Percentiles rank a stretch among this genome's conserved stretches.
These are phyloP conservation scores for Pachyramphus minor DNA, from an alignment of 2,113 vertebrate genomes.

Conservation along the genomic window DNA sequence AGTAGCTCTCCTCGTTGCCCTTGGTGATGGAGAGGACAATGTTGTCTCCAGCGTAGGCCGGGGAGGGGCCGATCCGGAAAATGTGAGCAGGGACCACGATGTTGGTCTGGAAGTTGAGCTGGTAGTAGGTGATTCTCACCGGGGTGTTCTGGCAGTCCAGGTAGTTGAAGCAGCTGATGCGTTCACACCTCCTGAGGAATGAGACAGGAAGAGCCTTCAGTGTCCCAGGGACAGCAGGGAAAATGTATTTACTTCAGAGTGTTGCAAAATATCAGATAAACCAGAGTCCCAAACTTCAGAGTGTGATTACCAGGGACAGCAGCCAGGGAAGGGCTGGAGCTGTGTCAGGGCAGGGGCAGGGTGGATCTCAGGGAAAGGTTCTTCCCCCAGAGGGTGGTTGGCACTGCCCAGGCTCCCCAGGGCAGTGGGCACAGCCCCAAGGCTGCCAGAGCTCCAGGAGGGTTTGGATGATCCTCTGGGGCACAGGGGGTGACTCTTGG, in stretches of 20 bases:
- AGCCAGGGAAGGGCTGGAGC: background rate
- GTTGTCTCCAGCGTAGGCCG: constrained; percentile 85
- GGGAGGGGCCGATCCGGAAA: constrained; percentile 90
- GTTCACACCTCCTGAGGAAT: constrained; percentile 84
- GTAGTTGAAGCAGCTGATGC: constrained; percentile 80
- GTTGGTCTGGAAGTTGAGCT: constrained; percentile 89
- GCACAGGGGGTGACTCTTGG: background rate
- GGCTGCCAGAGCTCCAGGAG: background rate
- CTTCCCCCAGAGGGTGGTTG: background rate
- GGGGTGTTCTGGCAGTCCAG: constrained; percentile 85
- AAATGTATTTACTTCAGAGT: background rate
- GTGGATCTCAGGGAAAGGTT: background rate
- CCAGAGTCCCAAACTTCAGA: background rate
- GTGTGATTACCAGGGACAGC: background rate
- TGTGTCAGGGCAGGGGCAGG: background rate
- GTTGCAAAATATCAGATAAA: background rate
- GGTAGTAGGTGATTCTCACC: constrained; percentile 86
- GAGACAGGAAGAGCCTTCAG: background rate
- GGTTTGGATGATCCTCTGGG: background rate
- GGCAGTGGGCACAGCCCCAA: background rate
- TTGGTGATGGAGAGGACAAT: constrained; percentile 82
- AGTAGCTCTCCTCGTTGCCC: constrained; percentile 89
- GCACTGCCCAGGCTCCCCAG: background rate
- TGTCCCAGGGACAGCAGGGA: background rate
- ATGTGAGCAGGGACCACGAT: constrained; percentile 87